phyloP scores from a whole-genome alignment of 2,113 vertebrate species.

The Rhabdornis inornatus region DNA sequence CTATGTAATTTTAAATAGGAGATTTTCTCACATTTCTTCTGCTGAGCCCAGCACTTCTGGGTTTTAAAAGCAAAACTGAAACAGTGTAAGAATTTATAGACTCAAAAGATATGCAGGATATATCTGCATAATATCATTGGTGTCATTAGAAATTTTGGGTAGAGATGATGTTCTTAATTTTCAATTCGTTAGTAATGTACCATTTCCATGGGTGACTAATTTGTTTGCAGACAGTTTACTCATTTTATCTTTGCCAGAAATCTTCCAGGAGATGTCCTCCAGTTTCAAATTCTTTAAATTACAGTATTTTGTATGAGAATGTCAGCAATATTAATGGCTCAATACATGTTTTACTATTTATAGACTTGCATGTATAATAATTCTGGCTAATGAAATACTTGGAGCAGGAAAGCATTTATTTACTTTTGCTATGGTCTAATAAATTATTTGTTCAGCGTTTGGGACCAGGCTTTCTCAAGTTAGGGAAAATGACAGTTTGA shows the following conservation, averaged over 20 bases:
- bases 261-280: background rate
- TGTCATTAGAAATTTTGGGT: background rate
- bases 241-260: conserved; percentile 27
- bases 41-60: background rate
- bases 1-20: conserved; percentile 8
- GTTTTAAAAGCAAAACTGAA: background rate
- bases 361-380: conserved; percentile 46
- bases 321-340: conserved; percentile 49
- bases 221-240: conserved; percentile 2
- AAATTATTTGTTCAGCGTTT: conserved; percentile 60
- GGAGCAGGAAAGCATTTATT: conserved; percentile 55
- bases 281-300: conserved; percentile 58
- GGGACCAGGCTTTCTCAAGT: conserved; percentile 37
- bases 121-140: background rate
- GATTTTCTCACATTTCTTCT: conserved; percentile 45
- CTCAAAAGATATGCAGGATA: background rate
- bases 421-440: conserved; percentile 48
- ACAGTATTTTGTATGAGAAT: conserved; percentile 28
- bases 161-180: background rate
- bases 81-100: background rate
- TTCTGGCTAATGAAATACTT: conserved; percentile 61
- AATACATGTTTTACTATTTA: conserved; percentile 55
- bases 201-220: background rate
- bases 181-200: background rate
- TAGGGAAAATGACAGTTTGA: conserved; percentile 60